phyloP scores from a whole-genome alignment of 2,797 vertebrate genomes.

The Hozukius guyotensis region DNA sequence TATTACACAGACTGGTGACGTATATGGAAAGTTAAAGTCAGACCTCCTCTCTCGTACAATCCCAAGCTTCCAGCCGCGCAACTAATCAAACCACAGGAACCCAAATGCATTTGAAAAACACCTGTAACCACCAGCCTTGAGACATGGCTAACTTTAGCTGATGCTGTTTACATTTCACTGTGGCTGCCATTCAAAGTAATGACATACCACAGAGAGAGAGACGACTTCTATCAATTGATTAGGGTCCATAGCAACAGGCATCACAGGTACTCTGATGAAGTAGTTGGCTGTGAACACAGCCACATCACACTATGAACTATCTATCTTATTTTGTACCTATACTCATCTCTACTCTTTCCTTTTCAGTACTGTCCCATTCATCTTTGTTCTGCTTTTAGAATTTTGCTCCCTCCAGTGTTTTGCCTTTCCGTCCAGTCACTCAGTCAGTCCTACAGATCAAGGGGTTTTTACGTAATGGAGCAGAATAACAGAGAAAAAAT shows the following conservation, averaged over 20 bases:
- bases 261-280: not conserved
- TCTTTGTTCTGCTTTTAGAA: not conserved
- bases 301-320: not conserved
- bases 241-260: slow-evolving; percentile 13
- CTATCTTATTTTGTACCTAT: not conserved
- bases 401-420: not conserved
- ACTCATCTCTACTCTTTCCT: not conserved
- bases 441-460: slow-evolving; percentile 33
- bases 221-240: not conserved
- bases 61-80: rapidly evolving
- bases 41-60: too few species aligned
- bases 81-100: not conserved
- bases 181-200: not conserved
- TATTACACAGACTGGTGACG: too few species aligned
- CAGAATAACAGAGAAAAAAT: slow-evolving; percentile 43
- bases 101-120: not conserved
- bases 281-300: not conserved
- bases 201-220: not conserved
- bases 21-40: too few species aligned
- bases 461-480: slow-evolving; percentile 49
- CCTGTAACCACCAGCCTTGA: not conserved
- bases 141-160: not conserved
- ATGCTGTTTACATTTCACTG: not conserved
- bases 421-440: slow-evolving; percentile 10
- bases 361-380: not conserved